These are phyloP conservation scores for Caerostris extrusa DNA, from an alignment of 1,140 invertebrate species.

Conservation along the genomic window DNA sequence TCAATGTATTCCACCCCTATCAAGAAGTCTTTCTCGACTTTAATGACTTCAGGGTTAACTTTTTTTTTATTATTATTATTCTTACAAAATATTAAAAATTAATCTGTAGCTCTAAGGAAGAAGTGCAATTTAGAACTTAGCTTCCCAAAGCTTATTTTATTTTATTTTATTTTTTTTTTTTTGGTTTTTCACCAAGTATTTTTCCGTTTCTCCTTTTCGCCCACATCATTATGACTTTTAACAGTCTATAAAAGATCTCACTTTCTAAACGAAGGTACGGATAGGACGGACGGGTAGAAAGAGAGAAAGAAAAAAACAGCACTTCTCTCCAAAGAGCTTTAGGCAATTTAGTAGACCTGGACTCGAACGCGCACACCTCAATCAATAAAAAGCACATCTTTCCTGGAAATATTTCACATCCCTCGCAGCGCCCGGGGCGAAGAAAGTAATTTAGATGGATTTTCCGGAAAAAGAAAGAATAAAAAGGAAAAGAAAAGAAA, in stretches of 20 bases:
- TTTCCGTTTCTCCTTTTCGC: constrained; percentile 33
- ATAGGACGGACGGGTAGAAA: not conserved
- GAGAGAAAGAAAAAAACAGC: no score
- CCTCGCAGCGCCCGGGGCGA: constrained; percentile 48
- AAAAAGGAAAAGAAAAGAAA: no score
- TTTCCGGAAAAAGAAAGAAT: not conserved
- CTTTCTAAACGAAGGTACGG: not conserved
- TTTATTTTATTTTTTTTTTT: no score
- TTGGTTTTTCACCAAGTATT: not conserved
- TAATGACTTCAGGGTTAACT: not conserved
- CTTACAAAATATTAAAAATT: constrained; percentile 9
- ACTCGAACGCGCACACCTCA: not conserved
- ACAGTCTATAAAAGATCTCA: constrained; percentile 57
- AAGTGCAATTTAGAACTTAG: constrained; percentile 10
- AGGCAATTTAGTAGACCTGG: constrained; percentile 54
- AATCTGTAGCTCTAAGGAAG: constrained; percentile 20
- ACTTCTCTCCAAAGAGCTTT: constrained; percentile 4
- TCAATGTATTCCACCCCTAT: not conserved
- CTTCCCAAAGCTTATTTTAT: no score
- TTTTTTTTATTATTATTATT: not conserved
- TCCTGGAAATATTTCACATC: constrained; percentile 70
- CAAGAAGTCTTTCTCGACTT: not conserved
- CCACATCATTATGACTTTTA: constrained; percentile 56
- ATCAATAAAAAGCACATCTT: constrained; percentile 71
- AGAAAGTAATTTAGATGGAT: constrained; percentile 71